Conservation (phyloP, 2,113 vertebrate species). For the Dasyornis broadbenti region DNA sequence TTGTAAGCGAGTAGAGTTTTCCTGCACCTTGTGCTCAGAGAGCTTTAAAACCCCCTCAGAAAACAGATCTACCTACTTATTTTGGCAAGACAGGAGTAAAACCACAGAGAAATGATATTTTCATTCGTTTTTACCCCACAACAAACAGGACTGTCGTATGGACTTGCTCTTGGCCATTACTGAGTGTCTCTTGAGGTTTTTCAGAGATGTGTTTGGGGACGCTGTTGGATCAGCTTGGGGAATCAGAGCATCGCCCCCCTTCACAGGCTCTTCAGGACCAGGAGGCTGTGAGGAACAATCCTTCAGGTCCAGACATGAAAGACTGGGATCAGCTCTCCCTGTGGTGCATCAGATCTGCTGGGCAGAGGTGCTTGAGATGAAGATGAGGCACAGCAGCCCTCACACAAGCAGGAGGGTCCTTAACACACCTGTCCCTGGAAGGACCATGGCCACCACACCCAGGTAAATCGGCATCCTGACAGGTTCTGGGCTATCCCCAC, state of each 20-base stretch:
- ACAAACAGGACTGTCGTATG: neutral
- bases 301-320: neutral
- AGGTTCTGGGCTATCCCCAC: neutral
- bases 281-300: neutral
- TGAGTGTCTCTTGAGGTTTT: neutral
- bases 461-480: neutral
- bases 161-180: neutral
- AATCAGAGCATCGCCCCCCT: neutral
- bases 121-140: neutral
- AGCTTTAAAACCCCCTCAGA: neutral
- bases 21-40: neutral
- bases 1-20: neutral
- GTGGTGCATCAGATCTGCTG: neutral
- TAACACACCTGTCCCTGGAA: neutral
- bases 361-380: neutral
- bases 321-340: neutral
- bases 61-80: neutral
- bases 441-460: neutral
- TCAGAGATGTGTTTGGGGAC: neutral
- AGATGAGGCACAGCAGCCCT: neutral
- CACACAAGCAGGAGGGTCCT: neutral
- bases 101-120: neutral
- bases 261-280: neutral
- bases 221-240: neutral
- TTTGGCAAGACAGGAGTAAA: neutral